Base-by-base conservation (phyloP, 2,113 vertebrate species). In the Brienomyrus longianalis region DNA sequence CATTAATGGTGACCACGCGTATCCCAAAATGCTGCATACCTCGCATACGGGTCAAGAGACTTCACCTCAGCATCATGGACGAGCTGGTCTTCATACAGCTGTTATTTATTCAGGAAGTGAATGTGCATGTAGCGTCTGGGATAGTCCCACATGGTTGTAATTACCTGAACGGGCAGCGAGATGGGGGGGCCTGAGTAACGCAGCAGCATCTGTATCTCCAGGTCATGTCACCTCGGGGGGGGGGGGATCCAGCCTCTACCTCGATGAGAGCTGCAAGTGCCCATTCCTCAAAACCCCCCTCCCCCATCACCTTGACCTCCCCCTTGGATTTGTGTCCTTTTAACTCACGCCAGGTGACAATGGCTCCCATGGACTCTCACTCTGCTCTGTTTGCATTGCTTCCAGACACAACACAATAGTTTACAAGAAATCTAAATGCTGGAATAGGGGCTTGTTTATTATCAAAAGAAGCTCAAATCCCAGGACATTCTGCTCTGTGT, bases 351-450 rank as follows among this genome's bases (percentile, higher is more conserved):
- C 77, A 84, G 39, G 51, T 52, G 70, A 19, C 80, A 43, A 31
- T 19, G 50, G 35, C 15, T 83, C 77, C 88, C 51, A 7, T 85
- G 70, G 35, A 56, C 89, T 83, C 80, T 80, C 21, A 50, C 5
- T 7, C 13, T 54, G 51, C 74, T 21, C 43, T 84, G 66, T n/a
- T 80, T 80, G 74, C 35, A n/a, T 43, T 23, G 35, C 15, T 83
- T 83, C 80, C 35, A 83, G 89, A 89, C 52, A 35, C 74, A n/a
- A 56, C 80, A 56, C 54, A 54, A 51, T 80, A 62, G 59, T 84
- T 89, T 80, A 21, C 88, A 84, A 47, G 77, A 23, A 54, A 47
- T 21, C 50, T 10, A 56, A 77, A 51, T 48, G 89, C 39, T 39
- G 31, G 80, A 11, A 62, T 56, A 62, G 6, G 47, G 52, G 31